Base-by-base conservation (phyloP, 2,888 invertebrate species). In the Agapostemon virescens region DNA sequence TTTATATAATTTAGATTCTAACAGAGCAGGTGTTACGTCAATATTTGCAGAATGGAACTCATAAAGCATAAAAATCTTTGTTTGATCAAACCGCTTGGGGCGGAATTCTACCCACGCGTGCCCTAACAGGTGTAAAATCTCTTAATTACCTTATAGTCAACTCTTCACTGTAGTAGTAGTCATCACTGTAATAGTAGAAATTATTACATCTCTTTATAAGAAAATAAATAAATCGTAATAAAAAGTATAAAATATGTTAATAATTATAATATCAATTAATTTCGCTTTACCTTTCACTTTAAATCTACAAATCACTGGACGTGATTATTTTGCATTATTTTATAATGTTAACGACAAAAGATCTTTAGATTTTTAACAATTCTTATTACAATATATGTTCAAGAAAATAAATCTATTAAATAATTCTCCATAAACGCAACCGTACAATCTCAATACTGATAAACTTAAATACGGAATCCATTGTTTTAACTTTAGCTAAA, bases 111-210 rank as follows among this genome's bases (percentile, higher is more conserved):
- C 58, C 33, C 58, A 61, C 58, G 58, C 30, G 58, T 30, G 6
- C 1, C 17, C 33, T 33, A 33, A 61, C 30, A 61, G 33, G 33
- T 61, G 30, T 33, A 61, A 61, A 61, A 33, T 33, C 30, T 61
- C 58, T 61, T 61, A 61, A 61, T 61, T 61, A 61, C 4, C 58
- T 30, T 61, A 33, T 61, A 61, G 11, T 17, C 55, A 17, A 26
- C 26, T 26, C 15, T 6, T 55, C 26, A 26, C 26, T 55, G 15
- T 0, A 55, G 17, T 6, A 26, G 26, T 2, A 5, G 1, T n/a
- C n/a, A 26, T 17, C 15, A 11, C 26, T 55, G 15, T 0, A 55
- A 26, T 6, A 26, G 26, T 2, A 5, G 1, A 2, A 55, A 5
- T 26, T 55, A 1, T 55, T 17, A 11, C 26, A 26, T 55, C 26